Evolutionary conservation across 2,113 vertebrate genomes (phyloP).

Genomic region (Abramis brama): DNA sequence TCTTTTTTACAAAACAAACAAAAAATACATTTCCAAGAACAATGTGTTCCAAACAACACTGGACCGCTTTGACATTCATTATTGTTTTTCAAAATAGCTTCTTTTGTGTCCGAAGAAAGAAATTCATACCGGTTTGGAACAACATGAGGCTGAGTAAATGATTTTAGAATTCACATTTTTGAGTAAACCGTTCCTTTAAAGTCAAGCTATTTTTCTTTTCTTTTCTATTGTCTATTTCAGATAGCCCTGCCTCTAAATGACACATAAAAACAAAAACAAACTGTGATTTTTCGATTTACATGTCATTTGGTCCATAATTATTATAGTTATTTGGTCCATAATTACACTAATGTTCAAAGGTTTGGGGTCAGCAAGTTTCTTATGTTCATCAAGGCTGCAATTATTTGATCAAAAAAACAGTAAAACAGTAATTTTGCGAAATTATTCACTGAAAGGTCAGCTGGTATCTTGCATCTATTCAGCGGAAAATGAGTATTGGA

Average conservation of each 20-base stretch:
- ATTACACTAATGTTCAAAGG: neutral
- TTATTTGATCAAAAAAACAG: no score
- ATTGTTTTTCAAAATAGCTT: neutral
- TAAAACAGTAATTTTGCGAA: no score
- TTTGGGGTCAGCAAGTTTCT: neutral
- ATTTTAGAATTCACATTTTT: neutral
- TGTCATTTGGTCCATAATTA: neutral
- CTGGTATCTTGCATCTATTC: no score
- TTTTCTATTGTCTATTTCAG: neutral
- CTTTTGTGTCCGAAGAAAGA: neutral
- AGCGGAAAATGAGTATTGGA: no score
- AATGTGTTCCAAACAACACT: neutral
- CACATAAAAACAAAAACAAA: neutral
- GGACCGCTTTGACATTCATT: neutral
- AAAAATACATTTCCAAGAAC: neutral
- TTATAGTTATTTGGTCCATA: neutral
- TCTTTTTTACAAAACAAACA: neutral
- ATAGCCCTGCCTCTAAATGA: neutral
- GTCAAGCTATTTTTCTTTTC: neutral
- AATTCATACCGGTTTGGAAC: neutral
- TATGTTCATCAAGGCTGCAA: no score
- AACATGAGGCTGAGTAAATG: neutral
- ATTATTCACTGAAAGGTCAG: no score
- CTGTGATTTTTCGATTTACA: neutral
- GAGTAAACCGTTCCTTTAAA: no score